Percentiles rank a stretch among this genome's conserved stretches.
These are phyloP conservation scores for Eurystomus gularis DNA, from an alignment of 2,113 vertebrate genomes.

Conservation along the genomic window DNA sequence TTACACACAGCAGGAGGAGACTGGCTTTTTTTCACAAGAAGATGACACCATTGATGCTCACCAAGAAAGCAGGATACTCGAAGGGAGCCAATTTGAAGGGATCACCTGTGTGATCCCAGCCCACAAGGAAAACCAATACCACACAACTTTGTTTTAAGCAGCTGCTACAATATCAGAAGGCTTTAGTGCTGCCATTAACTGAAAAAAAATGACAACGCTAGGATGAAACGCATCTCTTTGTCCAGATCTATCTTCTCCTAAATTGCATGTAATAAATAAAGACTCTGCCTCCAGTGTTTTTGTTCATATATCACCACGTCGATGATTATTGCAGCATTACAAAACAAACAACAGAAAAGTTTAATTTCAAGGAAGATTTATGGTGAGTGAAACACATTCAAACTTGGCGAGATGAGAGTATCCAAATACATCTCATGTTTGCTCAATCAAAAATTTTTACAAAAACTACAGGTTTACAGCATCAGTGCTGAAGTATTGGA, in stretches of 20 bases:
- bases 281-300: background rate
- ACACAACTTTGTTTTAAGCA: background rate
- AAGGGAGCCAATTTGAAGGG: background rate
- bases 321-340: background rate
- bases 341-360: constrained; percentile 1
- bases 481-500: background rate
- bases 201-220: background rate
- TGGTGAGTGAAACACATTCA: background rate
- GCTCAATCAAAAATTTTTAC: background rate
- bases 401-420: background rate
- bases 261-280: constrained; percentile 10
- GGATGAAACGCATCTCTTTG: background rate
- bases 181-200: background rate
- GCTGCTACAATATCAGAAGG: background rate
- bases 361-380: constrained; percentile 42
- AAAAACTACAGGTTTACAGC: background rate
- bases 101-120: background rate
- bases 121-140: accelerated
- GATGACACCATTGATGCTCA: background rate
- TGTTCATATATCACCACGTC: background rate
- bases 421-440: background rate
- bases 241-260: background rate
- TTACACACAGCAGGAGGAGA: background rate
- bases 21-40: background rate
- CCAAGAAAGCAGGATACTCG: background rate